phyloP scores from a whole-genome alignment of 2,113 vertebrate species.

The Pelusios castaneus region DNA sequence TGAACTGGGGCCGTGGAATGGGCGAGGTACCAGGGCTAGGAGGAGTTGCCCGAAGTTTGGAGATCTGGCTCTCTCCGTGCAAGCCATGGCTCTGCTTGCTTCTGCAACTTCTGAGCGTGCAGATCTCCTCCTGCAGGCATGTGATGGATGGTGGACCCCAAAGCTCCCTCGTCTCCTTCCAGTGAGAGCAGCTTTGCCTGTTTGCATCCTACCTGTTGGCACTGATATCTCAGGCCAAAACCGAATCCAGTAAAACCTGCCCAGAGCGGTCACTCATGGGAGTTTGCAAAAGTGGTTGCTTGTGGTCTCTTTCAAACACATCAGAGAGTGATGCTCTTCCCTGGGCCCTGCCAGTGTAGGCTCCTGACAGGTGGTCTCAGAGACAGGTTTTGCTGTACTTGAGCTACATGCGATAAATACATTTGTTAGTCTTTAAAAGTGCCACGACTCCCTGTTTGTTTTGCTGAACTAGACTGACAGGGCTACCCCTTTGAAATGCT shows the following conservation, averaged over 20 bases:
- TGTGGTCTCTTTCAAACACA: too few relatives aligned
- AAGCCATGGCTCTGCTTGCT: neutral
- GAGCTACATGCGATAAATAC: neutral
- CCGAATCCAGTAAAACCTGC: too few relatives aligned
- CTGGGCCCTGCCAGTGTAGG: too few relatives aligned
- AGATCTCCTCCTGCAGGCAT: neutral
- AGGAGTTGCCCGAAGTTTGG: neutral
- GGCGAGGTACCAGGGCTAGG: neutral
- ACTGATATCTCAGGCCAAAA: neutral
- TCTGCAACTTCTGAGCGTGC: neutral
- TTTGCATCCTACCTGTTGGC: neutral
- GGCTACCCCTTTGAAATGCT: neutral
- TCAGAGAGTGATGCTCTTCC: too few relatives aligned
- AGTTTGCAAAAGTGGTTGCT: too few relatives aligned
- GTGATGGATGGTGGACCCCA: neutral
- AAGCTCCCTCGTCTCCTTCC: neutral
- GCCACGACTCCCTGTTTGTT: too few relatives aligned
- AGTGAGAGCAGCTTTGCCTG: neutral
- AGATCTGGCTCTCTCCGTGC: neutral
- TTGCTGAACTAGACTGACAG: too few relatives aligned
- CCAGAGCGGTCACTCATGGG: too few relatives aligned
- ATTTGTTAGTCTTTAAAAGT: too few relatives aligned
- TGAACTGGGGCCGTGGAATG: accelerated
- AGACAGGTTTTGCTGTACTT: too few relatives aligned
- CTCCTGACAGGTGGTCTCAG: too few relatives aligned